Evolutionary conservation across 1,140 invertebrate genomes (phyloP).

Genomic region (Penaeus chinensis): DNA sequence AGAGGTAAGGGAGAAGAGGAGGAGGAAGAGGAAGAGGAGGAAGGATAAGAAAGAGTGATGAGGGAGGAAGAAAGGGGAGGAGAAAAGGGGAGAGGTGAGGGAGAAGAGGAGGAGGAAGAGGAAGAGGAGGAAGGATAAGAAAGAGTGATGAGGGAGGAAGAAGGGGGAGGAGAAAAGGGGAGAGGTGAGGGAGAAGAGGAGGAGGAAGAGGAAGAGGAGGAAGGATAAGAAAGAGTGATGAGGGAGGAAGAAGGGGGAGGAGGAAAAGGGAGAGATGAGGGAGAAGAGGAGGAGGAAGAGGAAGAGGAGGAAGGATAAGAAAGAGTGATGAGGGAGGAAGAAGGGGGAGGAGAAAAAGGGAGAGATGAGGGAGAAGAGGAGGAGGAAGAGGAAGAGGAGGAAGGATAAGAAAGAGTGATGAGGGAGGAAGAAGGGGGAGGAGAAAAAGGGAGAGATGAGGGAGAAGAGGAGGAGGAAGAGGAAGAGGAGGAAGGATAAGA

Average conservation of each 20-base stretch:
- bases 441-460: background rate
- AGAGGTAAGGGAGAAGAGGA: background rate
- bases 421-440: conserved; percentile 10
- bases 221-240: background rate
- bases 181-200: background rate
- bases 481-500: background rate
- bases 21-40: background rate
- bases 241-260: background rate
- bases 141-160: background rate
- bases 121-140: background rate
- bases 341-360: background rate
- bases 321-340: background rate
- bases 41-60: background rate
- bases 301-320: background rate
- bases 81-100: background rate
- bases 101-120: too few relatives aligned
- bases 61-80: background rate
- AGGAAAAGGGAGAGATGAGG: background rate
- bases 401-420: background rate
- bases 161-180: background rate
- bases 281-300: background rate
- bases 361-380: background rate
- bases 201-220: too few relatives aligned
- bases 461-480: conserved; percentile 12
- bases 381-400: background rate